phyloP scores from a whole-genome alignment of 1,140 invertebrate species.

The Orchestia grillus region DNA sequence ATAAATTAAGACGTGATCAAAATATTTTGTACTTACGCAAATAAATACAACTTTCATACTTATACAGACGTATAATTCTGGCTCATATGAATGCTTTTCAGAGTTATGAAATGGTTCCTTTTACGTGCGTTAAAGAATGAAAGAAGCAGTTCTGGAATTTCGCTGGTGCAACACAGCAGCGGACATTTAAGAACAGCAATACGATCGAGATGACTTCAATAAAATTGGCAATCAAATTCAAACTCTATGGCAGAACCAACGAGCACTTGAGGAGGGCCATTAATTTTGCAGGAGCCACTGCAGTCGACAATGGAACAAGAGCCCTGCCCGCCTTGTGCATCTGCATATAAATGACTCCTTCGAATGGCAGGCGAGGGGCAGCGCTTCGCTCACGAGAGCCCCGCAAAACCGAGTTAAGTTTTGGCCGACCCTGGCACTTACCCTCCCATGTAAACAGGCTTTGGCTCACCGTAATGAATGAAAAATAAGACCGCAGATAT shows the following conservation, averaged over 20 bases:
- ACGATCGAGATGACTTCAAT: background rate
- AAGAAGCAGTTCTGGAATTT: background rate
- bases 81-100: too few relatives aligned
- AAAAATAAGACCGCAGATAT: background rate
- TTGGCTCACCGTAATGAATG: background rate
- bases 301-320: constrained; percentile 2
- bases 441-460: background rate
- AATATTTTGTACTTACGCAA: too few relatives aligned
- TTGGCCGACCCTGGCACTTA: background rate
- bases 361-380: background rate
- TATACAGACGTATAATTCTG: too few relatives aligned
- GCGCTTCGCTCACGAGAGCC: background rate
- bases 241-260: background rate
- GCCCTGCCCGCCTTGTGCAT: background rate
- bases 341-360: constrained; percentile 38
- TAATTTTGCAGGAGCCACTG: background rate
- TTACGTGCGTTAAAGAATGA: too few relatives aligned
- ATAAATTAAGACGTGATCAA: too few relatives aligned
- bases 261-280: background rate
- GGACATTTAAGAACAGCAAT: background rate
- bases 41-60: too few relatives aligned
- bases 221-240: background rate
- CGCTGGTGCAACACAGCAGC: background rate
- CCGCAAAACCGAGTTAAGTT: background rate
- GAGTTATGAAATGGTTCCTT: too few relatives aligned